Evolutionary conservation across 2,888 invertebrate genomes (phyloP), one percentile per base, ranked within the genome.

Genomic region (Coremacera marginata): DNA sequence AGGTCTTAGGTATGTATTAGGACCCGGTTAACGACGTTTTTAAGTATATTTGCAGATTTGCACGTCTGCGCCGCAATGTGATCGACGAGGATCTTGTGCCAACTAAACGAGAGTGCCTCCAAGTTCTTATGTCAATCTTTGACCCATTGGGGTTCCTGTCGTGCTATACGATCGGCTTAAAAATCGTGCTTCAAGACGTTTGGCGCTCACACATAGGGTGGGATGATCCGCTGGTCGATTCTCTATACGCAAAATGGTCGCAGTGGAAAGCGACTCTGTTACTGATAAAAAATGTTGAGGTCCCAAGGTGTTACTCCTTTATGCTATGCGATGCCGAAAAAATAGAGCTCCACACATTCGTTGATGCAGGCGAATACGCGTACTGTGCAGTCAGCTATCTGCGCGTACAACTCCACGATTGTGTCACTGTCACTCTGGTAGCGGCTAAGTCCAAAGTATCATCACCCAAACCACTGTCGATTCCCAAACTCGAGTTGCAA

Each of bases 401-500:
- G n/a, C n/a, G 2, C 76, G 76, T 16, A 34, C 79, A 68, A 19
- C 31, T 71, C 25, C 44, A 60, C 5, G 51, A 22, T 9, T 22
- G 70, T 2, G 65, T 34, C 9, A 76, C 75, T 7, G 67, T 77
- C 9, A 44, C 75, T 7, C n/a, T 81, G 1, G 72, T 77, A 2
- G 76, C 78, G 4, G 76, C 78, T 14, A 77, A 77, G 44, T 70
- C 73, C 9, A 77, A 79, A n/a, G 77, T 77, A 7, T 74, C 77
- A 1, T 76, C 79, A 0, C 31, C 78, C 2, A 79, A 79, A 22
- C 77, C 78, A 71, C 16, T 78, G 22, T 79, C 78, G 9, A 77
- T 78, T 11, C 78, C 79, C 44, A 76, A 78, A 22, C 63, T 81
- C 7, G 79, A 80, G 60, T 71, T 80, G 0, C 77, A 79, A 57